phyloP scores from a whole-genome alignment of 2,113 vertebrate genomes.

The Nibea albiflora region DNA sequence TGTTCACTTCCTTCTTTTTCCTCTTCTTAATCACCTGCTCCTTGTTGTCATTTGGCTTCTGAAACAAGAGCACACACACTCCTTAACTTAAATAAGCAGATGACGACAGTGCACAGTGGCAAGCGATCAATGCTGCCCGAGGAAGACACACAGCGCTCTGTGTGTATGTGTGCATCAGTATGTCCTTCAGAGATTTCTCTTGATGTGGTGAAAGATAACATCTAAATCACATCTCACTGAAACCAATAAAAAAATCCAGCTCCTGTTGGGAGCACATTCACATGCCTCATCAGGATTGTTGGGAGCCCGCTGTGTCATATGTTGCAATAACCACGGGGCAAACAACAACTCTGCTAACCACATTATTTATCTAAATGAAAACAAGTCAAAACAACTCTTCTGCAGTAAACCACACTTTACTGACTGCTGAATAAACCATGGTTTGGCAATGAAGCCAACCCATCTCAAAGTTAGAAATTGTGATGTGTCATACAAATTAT shows the following conservation, averaged over 20 bases:
- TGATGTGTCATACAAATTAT: no score
- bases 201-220: slow-evolving; percentile 21
- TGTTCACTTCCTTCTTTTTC: slow-evolving; percentile 91
- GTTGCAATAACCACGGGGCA: not conserved
- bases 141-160: not conserved
- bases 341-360: not conserved
- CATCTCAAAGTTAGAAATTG: not conserved
- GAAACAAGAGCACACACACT: slow-evolving; percentile 19
- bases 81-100: slow-evolving; percentile 9
- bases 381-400: not conserved
- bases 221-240: slow-evolving; percentile 9
- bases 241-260: slow-evolving; percentile 2
- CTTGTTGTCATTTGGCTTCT: slow-evolving; percentile 88
- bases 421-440: not conserved
- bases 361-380: not conserved
- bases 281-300: not conserved
- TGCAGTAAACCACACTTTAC: not conserved
- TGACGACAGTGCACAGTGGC: not conserved
- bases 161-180: not conserved
- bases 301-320: not conserved
- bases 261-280: slow-evolving; percentile 1
- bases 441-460: not conserved
- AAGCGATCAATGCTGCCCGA: slow-evolving; percentile 2
- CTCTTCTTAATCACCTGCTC: slow-evolving; percentile 90
- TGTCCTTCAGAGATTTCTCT: slow-evolving; percentile 14